These are phyloP conservation scores for Rhopalosiphum padi DNA, from an alignment of 1,140 invertebrate species.

Conservation along the genomic window DNA sequence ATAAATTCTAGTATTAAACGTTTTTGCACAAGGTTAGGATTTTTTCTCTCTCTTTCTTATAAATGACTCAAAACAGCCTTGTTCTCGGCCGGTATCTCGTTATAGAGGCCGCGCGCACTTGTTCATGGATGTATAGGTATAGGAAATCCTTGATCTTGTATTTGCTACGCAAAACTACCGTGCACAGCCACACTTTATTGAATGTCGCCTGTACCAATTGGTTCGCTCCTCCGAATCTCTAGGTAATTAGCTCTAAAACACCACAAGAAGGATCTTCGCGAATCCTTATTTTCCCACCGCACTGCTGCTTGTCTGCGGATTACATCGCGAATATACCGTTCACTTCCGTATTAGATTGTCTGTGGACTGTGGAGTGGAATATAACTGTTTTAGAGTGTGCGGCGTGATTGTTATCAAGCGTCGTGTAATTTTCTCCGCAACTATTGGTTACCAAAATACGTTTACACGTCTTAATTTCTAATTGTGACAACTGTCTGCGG, in stretches of 20 bases:
- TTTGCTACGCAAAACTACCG: not conserved
- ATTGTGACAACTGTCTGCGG: not conserved
- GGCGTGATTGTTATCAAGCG: constrained; percentile 7
- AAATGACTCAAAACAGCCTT: not conserved
- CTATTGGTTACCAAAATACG: constrained; percentile 20
- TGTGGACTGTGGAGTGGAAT: not conserved
- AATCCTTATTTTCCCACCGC: not conserved
- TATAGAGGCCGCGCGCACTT: not conserved
- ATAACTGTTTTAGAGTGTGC: constrained; percentile 23
- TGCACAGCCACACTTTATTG: not conserved
- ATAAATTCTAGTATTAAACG: not conserved
- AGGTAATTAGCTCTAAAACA: not conserved
- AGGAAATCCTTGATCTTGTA: constrained; percentile 55
- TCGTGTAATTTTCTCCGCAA: not conserved
- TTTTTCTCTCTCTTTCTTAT: not conserved
- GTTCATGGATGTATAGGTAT: not conserved
- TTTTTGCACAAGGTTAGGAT: constrained; percentile 33
- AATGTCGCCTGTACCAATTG: not conserved
- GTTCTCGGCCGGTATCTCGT: not conserved
- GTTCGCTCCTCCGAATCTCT: not conserved
- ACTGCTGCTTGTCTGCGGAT: not conserved
- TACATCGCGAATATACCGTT: constrained; percentile 23
- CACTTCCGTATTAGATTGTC: constrained; percentile 4
- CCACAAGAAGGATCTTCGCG: not conserved
- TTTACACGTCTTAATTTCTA: constrained; percentile 15